Evolutionary conservation across 2,797 vertebrate genomes (phyloP).

Genomic region (Scarus forsteni): DNA sequence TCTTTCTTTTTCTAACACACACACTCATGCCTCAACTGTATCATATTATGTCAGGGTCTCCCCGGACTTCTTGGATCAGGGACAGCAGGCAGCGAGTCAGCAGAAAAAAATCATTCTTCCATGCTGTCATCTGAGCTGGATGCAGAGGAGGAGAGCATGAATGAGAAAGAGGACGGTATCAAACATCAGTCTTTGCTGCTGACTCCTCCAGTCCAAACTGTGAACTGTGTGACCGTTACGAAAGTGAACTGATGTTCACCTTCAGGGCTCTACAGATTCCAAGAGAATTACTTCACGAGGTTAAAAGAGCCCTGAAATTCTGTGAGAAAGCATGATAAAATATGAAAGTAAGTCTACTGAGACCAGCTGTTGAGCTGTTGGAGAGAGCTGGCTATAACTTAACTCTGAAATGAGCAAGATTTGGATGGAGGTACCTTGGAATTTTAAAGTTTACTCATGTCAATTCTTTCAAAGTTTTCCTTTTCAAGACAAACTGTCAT

Average conservation of each 20-base stretch:
- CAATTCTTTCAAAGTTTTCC: background rate
- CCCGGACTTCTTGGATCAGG: constrained; percentile 17
- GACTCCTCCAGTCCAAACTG: constrained; percentile 3
- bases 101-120: constrained; percentile 18
- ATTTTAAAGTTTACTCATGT: background rate
- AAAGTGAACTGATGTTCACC: background rate
- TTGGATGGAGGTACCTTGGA: background rate
- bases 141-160: constrained; percentile 14
- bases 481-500: background rate
- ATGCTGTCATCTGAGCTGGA: constrained; percentile 16
- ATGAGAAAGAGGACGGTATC: constrained; percentile 13
- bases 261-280: constrained; percentile 17
- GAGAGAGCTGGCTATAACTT: background rate
- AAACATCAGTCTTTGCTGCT: constrained; percentile 6
- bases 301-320: constrained; percentile 13
- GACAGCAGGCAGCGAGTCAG: constrained; percentile 21
- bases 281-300: constrained; percentile 3
- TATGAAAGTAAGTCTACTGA: background rate
- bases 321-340: constrained; percentile 3
- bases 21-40: background rate
- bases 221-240: constrained; percentile 3
- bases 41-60: constrained; percentile 43
- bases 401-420: background rate
- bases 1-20: background rate
- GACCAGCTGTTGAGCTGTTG: background rate